Base-by-base conservation (phyloP, 2,113 vertebrate species). In the Muntiacus muntjak region DNA sequence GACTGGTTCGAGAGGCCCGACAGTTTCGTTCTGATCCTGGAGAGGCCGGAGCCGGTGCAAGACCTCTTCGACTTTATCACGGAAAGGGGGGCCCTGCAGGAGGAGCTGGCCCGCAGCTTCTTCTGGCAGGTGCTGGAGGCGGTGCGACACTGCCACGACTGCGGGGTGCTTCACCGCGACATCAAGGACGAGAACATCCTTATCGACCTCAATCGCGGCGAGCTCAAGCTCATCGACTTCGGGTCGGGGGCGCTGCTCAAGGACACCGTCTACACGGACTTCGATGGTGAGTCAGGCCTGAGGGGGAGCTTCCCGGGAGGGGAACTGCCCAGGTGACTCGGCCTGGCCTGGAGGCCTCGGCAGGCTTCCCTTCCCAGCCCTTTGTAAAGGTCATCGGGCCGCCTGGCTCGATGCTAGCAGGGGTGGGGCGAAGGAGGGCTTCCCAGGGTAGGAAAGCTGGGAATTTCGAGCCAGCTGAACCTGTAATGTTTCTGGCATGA, bases 201-300 rank as follows among this genome's bases (percentile, higher is more conserved):
- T 62, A 99, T 99, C 85, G 99, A 99, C 98, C 99, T 99, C 7
- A 98, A 98, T 52, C 99, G 98, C 6, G 99, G 99, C 0, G 99
- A 99, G 96, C 99, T 99, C 93, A 99, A 99, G 98, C 99, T 99
- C 95, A 99, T 99, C 97, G 99, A 99, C 99, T 99, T 99, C 55
- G 99, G 99, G 9, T 99, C 99, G 7, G 99, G 99, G 47, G 99
- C 99, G 28, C 98, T 99, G 89, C 99, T 99, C 87, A 99, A 99
- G 98, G 99, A 99, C 99, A 99, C 99, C 0, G 99, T 99, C 5
- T 99, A 99, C 99, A 99, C 99, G 0, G 99, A 99, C 96, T 99
- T 99, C 92, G 99, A 99, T 2, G 99, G 99, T 99, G 99, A 99
- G 99, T 92, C 94, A 11, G 50, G 16, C 76, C 47, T 6, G 87